Evolutionary conservation across 2,888 invertebrate species (phyloP), one percentile per base, ranked within the genome.

Genomic region (Mesorhabditis spiculigera): DNA sequence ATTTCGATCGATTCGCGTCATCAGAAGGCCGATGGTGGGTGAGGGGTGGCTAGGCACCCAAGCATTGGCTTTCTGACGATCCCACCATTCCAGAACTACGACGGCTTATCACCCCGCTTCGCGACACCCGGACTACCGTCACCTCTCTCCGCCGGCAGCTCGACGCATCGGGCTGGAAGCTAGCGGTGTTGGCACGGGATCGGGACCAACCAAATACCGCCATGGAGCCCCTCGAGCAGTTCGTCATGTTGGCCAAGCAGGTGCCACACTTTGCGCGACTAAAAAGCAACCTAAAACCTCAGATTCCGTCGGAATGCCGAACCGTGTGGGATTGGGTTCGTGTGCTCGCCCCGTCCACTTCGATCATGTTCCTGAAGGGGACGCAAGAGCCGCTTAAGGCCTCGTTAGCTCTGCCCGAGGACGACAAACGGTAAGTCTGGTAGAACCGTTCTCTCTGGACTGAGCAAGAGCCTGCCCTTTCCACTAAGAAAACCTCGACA

Each of bases 281-380:
- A 10, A 50, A 50, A 50, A 50, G 1, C 58, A n/a, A 3, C n/a
- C n/a, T 2, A n/a, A n/a, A 50, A 50, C 8, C 10, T 50, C 58
- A 50, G 6, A 90, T 95, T 44, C 93, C 92, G 0, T 92, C 93
- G 86, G 94, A 95, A 87, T 93, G 94, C 61, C 90, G 93, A 77
- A 92, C 93, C 86, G 91, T 93, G 16, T 92, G 93, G 28, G 93
- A 93, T 13, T 93, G 94, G 85, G 93, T 95, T 82, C 93, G 90
- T 84, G 86, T 65, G 43, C 61, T 72, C 42, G 66, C 67, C 50
- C 72, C 72, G 4, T 70, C 69, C 43, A 62, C 64, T 4, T 67
- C 68, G 8, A 58, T 72, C 16, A 45, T 72, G 44, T 72, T 72
- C 65, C 28, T 28, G 28, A 28, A 28, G 28, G 28, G 28, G 28